Percentiles rank a stretch among this genome's conserved stretches.
Conservation (phyloP, 2,113 vertebrate species). For the Isichthys henryi region DNA sequence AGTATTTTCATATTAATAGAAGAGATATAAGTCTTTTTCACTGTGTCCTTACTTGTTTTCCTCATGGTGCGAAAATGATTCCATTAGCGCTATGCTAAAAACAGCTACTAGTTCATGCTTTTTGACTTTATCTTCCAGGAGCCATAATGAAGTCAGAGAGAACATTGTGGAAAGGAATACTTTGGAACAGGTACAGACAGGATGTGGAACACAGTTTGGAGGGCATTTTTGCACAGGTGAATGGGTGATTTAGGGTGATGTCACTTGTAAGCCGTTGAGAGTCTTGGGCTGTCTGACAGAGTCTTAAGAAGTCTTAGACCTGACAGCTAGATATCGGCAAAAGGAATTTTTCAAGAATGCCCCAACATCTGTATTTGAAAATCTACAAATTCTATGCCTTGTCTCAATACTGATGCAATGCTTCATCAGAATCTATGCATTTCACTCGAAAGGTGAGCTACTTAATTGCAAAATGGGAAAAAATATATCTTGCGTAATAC, state of each 20-base stretch:
- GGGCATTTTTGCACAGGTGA: not conserved
- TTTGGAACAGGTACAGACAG: not conserved
- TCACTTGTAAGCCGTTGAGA: not conserved
- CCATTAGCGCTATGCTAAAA: not conserved
- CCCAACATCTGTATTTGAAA: conserved; percentile 1
- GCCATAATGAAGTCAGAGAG: not conserved
- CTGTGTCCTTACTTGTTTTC: not conserved
- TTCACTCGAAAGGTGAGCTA: not conserved
- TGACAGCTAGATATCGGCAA: not conserved
- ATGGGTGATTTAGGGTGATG: not conserved
- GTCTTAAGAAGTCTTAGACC: conserved; percentile 11
- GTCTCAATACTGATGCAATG: not conserved
- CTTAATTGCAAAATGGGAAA: not conserved
- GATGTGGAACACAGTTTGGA: conserved; percentile 1
- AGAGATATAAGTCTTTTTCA: not conserved
- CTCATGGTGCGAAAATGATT: not conserved
- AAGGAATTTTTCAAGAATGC: not conserved
- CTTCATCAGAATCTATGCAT: not conserved
- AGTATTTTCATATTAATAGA: not conserved
- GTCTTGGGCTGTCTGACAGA: not conserved
- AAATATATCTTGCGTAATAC: not conserved
- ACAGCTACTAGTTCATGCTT: not conserved
- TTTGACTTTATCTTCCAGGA: not conserved
- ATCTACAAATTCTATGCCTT: not conserved
- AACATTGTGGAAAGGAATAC: not conserved